These are phyloP conservation scores for Spheniscus humboldti DNA, from an alignment of 2,797 vertebrate species.

Conservation along the genomic window DNA sequence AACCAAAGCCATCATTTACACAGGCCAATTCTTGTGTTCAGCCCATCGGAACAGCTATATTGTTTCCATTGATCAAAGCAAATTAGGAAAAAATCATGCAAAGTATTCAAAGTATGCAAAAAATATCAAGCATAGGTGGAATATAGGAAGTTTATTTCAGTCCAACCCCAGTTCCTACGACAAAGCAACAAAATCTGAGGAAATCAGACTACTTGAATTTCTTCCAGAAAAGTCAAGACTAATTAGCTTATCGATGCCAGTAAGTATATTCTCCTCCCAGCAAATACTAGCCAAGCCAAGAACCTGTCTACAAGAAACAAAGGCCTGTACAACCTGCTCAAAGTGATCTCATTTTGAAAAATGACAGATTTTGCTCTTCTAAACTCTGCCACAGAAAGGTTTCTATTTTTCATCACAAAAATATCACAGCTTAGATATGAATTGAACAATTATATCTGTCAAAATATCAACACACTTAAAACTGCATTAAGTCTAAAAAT, in stretches of 20 bases:
- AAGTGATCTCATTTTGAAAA: not conserved
- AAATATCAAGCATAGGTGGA: not conserved
- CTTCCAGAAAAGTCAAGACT: not conserved
- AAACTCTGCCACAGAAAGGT: not conserved
- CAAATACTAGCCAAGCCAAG: not conserved
- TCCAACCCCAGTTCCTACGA: not conserved
- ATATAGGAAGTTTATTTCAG: not conserved
- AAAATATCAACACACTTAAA: not conserved
- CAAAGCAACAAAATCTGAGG: not conserved
- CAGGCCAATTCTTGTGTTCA: not conserved
- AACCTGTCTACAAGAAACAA: not conserved
- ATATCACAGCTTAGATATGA: not conserved
- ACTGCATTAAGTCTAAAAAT: not conserved
- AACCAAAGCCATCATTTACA: not conserved
- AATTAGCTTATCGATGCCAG: not conserved
- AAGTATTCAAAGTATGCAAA: not conserved
- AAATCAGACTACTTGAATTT: not conserved
- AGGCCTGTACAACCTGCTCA: not conserved
- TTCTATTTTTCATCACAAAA: not conserved
- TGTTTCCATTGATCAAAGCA: not conserved
- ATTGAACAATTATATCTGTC: not conserved
- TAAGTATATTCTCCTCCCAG: not conserved
- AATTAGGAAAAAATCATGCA: not conserved
- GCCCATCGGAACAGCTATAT: not conserved
- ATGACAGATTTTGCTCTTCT: not conserved